phyloP scores from a whole-genome alignment of 2,797 vertebrate genomes.

The Enteromius viviparus region DNA sequence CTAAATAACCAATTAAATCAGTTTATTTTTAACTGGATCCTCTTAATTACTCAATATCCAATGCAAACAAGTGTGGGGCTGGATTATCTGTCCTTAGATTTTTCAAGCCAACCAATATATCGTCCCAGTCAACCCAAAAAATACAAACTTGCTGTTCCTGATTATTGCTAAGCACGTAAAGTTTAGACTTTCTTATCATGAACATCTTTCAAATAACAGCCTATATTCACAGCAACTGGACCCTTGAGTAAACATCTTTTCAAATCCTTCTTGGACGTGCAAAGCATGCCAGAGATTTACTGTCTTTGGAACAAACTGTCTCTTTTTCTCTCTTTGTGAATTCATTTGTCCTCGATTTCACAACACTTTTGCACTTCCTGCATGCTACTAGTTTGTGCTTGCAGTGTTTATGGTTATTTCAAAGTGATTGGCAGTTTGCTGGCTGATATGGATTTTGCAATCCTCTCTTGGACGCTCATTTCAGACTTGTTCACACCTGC shows the following conservation, averaged over 20 bases:
- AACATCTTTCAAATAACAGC: not conserved
- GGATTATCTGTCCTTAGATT: not conserved
- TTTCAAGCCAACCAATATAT: slow-evolving; percentile 23
- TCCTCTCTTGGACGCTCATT: not conserved
- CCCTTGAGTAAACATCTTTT: slow-evolving; percentile 7
- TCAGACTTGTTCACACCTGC: slow-evolving; percentile 36
- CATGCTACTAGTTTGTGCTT: slow-evolving; percentile 23
- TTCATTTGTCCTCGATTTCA: slow-evolving; percentile 42
- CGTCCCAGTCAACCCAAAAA: not conserved
- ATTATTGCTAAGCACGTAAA: not conserved
- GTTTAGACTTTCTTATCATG: not conserved
- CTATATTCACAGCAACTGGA: not conserved
- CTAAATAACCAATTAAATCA: not conserved
- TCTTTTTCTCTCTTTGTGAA: slow-evolving; percentile 1
- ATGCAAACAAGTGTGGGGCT: not conserved
- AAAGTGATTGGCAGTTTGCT: slow-evolving; percentile 32
- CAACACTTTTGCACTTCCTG: slow-evolving; percentile 1
- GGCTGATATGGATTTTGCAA: slow-evolving; percentile 20
- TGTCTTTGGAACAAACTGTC: slow-evolving; percentile 29
- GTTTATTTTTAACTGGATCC: not conserved
- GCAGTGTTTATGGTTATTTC: slow-evolving; percentile 12
- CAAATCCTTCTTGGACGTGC: not conserved
- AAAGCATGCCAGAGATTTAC: slow-evolving; percentile 24
- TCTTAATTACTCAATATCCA: not conserved
- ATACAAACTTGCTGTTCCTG: not conserved